A percentile compares a stretch with the other conserved stretches of the same genome.
Evolutionary conservation across 2,113 vertebrate genomes (phyloP).

Genomic region (Bostrychus sinensis): DNA sequence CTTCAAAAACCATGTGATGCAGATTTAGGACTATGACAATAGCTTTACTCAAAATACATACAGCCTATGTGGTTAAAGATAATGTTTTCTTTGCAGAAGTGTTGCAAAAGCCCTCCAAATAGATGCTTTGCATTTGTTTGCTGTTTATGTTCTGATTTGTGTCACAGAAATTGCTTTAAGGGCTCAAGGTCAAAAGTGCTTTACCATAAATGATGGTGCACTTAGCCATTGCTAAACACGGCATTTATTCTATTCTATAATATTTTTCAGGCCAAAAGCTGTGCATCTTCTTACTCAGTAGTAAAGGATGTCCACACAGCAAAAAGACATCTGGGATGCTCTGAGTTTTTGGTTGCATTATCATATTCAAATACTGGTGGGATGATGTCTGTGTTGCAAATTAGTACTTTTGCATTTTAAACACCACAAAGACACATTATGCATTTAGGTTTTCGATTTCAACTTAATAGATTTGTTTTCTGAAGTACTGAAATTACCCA

Average conservation of each 20-base stretch:
- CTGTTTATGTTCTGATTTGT: not conserved
- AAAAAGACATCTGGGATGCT: not conserved
- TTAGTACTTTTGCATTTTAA: slow-evolving; percentile 37
- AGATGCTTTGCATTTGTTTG: not conserved
- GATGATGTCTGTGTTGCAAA: slow-evolving; percentile 28
- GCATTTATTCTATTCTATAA: no score
- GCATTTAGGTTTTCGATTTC: slow-evolving; percentile 5
- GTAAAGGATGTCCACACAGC: no score
- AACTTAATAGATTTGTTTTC: not conserved
- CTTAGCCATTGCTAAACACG: no score
- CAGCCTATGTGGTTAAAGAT: no score
- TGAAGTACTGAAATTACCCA: no score
- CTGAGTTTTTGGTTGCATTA: not conserved
- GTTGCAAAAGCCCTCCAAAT: not conserved
- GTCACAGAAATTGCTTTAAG: not conserved
- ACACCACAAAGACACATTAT: not conserved
- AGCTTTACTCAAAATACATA: not conserved
- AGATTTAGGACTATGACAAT: not conserved
- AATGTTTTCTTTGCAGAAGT: not conserved
- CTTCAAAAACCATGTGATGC: slow-evolving; percentile 9
- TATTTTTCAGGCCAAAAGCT: no score
- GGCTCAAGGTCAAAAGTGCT: no score
- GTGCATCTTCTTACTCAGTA: no score
- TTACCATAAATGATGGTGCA: no score
- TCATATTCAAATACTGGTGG: slow-evolving; percentile 44